Evolutionary conservation across 2,888 invertebrate species (phyloP).

Genomic region (Agrotis exclamationis): DNA sequence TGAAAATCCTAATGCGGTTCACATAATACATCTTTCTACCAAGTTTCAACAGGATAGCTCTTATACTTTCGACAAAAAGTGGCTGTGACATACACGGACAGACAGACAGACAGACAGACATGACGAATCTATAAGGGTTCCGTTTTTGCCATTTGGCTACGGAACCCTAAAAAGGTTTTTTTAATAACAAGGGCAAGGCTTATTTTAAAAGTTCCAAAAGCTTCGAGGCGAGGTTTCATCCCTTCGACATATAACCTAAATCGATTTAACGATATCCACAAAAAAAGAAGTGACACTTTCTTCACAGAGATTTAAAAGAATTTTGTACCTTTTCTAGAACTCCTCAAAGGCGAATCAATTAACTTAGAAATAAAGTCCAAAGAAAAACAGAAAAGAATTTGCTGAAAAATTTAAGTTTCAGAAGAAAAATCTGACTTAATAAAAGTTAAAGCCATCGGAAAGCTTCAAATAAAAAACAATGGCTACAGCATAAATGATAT

Average conservation of each 20-base stretch:
- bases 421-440: neutral
- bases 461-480: constrained; percentile 2
- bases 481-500: neutral
- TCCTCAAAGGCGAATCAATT: neutral
- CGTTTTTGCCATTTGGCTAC: too few relatives aligned
- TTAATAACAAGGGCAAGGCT: neutral
- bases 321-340: neutral
- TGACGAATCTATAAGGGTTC: too few relatives aligned
- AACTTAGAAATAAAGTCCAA: neutral
- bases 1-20: too few relatives aligned
- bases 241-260: constrained; percentile 4
- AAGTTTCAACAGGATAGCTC: too few relatives aligned
- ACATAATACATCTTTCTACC: too few relatives aligned
- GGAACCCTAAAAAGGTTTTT: too few relatives aligned
- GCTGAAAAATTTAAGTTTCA: neutral
- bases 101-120: too few relatives aligned
- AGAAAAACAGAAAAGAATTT: neutral
- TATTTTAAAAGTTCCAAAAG: neutral
- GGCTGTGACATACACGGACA: too few relatives aligned
- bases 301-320: neutral
- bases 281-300: neutral
- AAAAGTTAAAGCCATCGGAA: constrained; percentile 2
- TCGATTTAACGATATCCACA: neutral
- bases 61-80: too few relatives aligned
- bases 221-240: neutral